A percentile compares a stretch with the other conserved stretches of the same genome.
Evolutionary conservation across 2,113 vertebrate genomes (phyloP).

Genomic region (Cromileptes altivelis): DNA sequence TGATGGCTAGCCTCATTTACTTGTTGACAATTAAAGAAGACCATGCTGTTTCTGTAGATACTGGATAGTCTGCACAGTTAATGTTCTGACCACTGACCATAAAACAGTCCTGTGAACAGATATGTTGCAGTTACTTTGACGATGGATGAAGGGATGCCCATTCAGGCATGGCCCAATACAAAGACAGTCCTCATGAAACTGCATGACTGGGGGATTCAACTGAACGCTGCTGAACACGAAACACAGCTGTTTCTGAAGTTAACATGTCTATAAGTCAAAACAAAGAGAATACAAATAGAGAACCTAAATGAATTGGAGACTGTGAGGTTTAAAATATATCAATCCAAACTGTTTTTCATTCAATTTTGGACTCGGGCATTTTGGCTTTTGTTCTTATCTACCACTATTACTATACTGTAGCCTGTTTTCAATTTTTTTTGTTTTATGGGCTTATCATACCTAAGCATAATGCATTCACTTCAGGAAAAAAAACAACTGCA

Average conservation of each 20-base stretch:
- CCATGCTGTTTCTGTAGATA: not conserved
- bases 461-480: too few species aligned
- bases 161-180: not conserved
- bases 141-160: slow-evolving; percentile 1
- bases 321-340: not conserved
- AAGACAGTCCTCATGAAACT: not conserved
- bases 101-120: slow-evolving; percentile 13
- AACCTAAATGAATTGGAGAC: not conserved
- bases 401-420: not conserved
- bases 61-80: not conserved
- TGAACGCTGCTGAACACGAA: slow-evolving; percentile 4
- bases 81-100: not conserved
- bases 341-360: not conserved
- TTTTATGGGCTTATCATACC: too few species aligned
- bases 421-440: too few species aligned
- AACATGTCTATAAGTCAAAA: not conserved
- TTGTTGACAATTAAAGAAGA: slow-evolving; percentile 34
- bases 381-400: not conserved
- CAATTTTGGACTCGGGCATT: not conserved
- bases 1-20: not conserved
- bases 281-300: not conserved
- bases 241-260: not conserved
- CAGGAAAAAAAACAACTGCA: too few species aligned
- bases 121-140: slow-evolving; percentile 1
- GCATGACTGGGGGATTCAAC: not conserved